These are phyloP conservation scores for Wasmannia auropunctata DNA, from an alignment of 1,140 invertebrate genomes.

Conservation along the genomic window DNA sequence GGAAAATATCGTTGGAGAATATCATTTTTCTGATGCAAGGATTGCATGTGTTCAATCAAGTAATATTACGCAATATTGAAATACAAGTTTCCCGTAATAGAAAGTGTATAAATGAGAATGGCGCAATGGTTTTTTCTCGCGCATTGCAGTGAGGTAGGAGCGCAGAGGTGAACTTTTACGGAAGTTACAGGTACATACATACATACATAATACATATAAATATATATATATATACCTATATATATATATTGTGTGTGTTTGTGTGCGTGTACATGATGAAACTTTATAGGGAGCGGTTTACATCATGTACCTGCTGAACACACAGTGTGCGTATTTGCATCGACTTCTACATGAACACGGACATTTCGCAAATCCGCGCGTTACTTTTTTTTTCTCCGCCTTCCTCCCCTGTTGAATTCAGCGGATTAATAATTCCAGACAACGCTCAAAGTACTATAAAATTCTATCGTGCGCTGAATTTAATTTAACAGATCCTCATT, in stretches of 20 bases:
- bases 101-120: neutral
- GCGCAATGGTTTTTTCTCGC: neutral
- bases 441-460: conserved; percentile 44
- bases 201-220: neutral
- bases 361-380: conserved; percentile 36
- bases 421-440: conserved; percentile 51
- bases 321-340: neutral
- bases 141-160: neutral
- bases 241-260: no score
- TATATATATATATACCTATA: neutral
- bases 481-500: conserved; percentile 46
- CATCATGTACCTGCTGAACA: conserved; percentile 18
- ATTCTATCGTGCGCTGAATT: conserved; percentile 49
- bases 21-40: neutral
- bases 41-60: no score
- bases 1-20: neutral
- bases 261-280: no score
- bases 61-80: neutral
- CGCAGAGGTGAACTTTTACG: conserved; percentile 6
- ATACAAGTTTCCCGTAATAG: conserved; percentile 6
- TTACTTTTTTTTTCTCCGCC: neutral
- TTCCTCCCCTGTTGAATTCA: neutral
- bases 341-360: neutral
- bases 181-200: conserved; percentile 12
- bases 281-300: conserved; percentile 1